A percentile compares a stretch with the other conserved stretches of the same genome.
phyloP scores from a whole-genome alignment of 2,797 vertebrate genomes.

The Alauda arvensis region DNA sequence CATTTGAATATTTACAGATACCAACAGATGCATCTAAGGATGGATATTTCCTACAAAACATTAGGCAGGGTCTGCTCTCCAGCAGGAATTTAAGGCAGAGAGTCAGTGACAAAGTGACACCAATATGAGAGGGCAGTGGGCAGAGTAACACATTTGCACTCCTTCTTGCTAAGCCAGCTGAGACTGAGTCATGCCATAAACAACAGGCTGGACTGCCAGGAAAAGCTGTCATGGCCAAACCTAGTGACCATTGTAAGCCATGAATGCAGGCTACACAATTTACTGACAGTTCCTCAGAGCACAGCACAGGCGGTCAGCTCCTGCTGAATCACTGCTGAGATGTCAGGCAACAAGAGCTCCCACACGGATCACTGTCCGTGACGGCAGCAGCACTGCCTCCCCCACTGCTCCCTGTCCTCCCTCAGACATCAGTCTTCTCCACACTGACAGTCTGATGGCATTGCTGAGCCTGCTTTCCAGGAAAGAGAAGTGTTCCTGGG shows the following conservation, averaged over 20 bases:
- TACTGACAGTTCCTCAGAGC: neutral
- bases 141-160: conserved; percentile 3
- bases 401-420: neutral
- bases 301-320: neutral
- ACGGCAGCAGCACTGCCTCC: rapidly evolving
- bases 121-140: neutral
- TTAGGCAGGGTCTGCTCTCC: neutral
- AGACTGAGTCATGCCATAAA: conserved; percentile 48
- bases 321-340: neutral
- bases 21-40: neutral
- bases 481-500: neutral
- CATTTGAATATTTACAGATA: neutral
- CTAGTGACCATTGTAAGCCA: conserved; percentile 19
- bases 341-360: neutral
- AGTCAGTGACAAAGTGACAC: neutral
- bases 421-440: neutral
- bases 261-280: neutral
- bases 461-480: neutral
- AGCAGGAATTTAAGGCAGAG: neutral
- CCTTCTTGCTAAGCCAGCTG: conserved; percentile 40
- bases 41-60: neutral
- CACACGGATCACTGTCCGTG: neutral
- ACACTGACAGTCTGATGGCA: neutral
- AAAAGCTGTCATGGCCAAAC: conserved; percentile 38
- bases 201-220: conserved; percentile 33